Evolutionary conservation across 2,797 vertebrate species (phyloP).

Genomic region (Taeniopygia guttata): DNA sequence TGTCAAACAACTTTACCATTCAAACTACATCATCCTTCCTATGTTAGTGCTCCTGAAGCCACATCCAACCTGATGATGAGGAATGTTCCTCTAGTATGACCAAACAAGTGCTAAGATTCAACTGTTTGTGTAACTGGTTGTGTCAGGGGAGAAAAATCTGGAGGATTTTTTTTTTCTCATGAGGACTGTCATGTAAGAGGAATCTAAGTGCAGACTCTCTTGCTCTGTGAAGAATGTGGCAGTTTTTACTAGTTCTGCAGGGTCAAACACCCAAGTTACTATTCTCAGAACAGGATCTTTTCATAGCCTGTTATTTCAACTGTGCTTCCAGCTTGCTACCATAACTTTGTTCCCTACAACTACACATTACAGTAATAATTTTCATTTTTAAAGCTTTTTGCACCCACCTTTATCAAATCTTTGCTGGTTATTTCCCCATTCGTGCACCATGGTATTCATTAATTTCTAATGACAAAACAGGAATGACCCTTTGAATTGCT

Average conservation of each 20-base stretch:
- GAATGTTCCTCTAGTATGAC: neutral
- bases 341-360: neutral
- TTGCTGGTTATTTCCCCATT: neutral
- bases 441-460: neutral
- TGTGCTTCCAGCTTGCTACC: neutral
- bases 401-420: neutral
- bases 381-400: neutral
- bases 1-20: neutral
- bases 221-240: neutral
- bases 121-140: accelerated
- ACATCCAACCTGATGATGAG: neutral
- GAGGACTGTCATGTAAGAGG: neutral
- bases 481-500: neutral
- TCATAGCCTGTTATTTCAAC: neutral
- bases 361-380: neutral
- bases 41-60: neutral
- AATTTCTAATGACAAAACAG: neutral
- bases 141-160: neutral
- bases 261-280: neutral
- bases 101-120: neutral
- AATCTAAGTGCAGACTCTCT: neutral
- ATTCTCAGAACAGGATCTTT: neutral
- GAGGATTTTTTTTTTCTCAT: neutral
- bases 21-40: neutral
- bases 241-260: neutral